These are phyloP conservation scores for Labroides dimidiatus DNA, from an alignment of 2,797 vertebrate species.

Conservation along the genomic window DNA sequence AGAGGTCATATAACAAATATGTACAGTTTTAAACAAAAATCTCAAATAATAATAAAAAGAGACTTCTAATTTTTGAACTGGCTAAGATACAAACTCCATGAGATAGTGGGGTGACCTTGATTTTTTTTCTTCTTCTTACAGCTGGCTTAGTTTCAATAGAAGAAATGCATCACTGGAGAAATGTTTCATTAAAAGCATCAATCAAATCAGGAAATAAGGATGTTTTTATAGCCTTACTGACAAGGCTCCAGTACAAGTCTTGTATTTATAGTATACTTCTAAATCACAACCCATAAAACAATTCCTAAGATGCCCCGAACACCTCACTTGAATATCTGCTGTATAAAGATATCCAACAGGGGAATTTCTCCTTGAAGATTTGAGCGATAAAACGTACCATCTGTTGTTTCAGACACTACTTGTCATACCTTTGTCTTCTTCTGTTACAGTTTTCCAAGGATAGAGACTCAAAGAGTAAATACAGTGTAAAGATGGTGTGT, in stretches of 20 bases:
- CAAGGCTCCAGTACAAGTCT: background rate
- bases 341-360: background rate
- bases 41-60: too few relatives aligned
- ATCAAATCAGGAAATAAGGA: constrained; percentile 34
- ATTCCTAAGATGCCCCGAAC: background rate
- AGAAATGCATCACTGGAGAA: constrained; percentile 22
- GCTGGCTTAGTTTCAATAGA: constrained; percentile 7
- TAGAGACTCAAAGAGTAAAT: constrained; percentile 9
- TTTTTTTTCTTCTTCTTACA: background rate
- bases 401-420: constrained; percentile 4
- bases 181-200: constrained; percentile 41
- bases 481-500: constrained; percentile 1
- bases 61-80: background rate
- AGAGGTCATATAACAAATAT: background rate
- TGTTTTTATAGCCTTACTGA: constrained; percentile 4
- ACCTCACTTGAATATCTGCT: constrained; percentile 5
- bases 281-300: constrained; percentile 16
- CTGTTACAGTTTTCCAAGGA: constrained; percentile 20
- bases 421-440: constrained; percentile 7
- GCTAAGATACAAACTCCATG: constrained; percentile 18
- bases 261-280: background rate
- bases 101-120: constrained; percentile 45
- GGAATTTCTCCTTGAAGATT: constrained; percentile 1
- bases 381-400: constrained; percentile 12
- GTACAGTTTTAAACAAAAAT: background rate